A percentile compares a stretch with the other conserved stretches of the same genome.
Evolutionary conservation across 2,797 vertebrate species (phyloP).

Genomic region (Graptemys geographica): DNA sequence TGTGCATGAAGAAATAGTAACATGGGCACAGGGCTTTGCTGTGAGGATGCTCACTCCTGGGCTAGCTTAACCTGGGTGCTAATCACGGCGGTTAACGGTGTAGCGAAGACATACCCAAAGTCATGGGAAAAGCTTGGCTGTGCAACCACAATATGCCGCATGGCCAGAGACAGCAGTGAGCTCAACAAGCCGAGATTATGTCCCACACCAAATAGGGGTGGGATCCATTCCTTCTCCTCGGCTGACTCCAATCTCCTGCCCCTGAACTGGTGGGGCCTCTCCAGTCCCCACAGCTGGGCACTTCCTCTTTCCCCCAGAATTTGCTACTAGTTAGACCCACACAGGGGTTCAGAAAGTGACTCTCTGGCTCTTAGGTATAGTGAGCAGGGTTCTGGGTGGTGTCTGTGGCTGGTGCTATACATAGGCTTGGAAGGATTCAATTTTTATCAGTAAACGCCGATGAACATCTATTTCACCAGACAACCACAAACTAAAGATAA

Average conservation of each 20-base stretch:
- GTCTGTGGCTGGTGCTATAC: background rate
- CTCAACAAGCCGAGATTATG: background rate
- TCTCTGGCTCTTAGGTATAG: background rate
- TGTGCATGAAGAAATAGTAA: too few relatives aligned
- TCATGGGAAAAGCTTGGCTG: background rate
- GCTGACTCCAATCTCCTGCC: background rate
- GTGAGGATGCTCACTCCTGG: too few relatives aligned
- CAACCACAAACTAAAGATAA: background rate
- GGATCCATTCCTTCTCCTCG: background rate
- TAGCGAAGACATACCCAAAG: too few relatives aligned
- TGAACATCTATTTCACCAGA: background rate
- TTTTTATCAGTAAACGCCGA: background rate
- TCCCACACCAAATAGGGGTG: background rate
- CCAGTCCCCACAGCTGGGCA: background rate
- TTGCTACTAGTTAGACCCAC: background rate
- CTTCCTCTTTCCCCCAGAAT: background rate
- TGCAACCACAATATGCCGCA: background rate
- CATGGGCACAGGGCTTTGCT: too few relatives aligned
- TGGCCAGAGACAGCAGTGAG: background rate
- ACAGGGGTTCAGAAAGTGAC: background rate
- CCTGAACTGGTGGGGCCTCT: background rate
- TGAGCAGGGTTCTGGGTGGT: background rate
- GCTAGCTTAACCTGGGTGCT: too few relatives aligned
- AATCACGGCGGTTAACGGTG: too few relatives aligned
- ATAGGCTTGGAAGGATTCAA: background rate